Evolutionary conservation across 2,797 vertebrate species (phyloP), one percentile per base, ranked within the genome.

Genomic region (Lagodon rhomboides): DNA sequence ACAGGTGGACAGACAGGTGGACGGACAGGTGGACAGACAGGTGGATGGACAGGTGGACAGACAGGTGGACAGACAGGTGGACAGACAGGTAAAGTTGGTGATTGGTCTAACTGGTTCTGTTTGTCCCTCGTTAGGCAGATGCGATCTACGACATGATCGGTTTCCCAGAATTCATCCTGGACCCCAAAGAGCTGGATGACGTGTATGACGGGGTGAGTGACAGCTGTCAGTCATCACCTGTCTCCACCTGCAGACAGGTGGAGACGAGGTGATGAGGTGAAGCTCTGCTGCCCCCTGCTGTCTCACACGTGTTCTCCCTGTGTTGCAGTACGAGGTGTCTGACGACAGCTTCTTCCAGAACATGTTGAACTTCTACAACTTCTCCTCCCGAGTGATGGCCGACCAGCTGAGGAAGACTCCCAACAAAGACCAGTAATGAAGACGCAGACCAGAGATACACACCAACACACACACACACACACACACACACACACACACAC

Each of bases 111-210:
- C 12, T 27, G 25, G 64, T 4, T 56, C 95, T 59, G 20, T 51
- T 11, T 55, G 20, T 80, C 17, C 56, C 49, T 83, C 46, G 2
- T 0, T 77, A 99, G 98, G 98, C 98, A 0, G 98, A 99, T 0
- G 95, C 98, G 13, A 99, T 99, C 89, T 99, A 99, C 0, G 98
- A 99, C 74, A 99, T 99, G 98, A 99, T 99, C 0, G 98, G 98
- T 68, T 99, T 99, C 87, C 98, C 98, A 2, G 98, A 99, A 85
- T 99, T 99, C 93, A 99, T 99, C 81, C 92, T 99, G 89, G 98
- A 99, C 53, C 89, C 96, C 59, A 99, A 99, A 87, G 98, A 99
- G 83, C 92, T 99, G 85, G 98, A 99, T 0, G 98, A 99, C 27
- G 97, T 99, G 73, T 99, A 99, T 5, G 98, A 99, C 4, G 98